Conservation (phyloP, 1,140 invertebrate species). For the Drosophila sp. region DNA sequence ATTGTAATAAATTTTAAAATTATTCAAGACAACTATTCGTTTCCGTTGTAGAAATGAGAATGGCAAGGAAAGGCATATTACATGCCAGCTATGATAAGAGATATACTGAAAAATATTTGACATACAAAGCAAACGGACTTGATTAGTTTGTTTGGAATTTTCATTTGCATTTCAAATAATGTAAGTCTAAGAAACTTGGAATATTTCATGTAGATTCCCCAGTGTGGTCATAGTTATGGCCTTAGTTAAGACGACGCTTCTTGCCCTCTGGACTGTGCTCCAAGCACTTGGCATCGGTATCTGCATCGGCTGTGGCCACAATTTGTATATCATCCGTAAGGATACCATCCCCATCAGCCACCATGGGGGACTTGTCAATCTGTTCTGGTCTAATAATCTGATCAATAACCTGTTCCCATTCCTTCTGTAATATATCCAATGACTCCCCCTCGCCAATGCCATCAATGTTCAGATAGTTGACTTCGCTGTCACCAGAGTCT, state of each 20-base stretch:
- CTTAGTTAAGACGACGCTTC: too few relatives aligned
- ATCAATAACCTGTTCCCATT: not conserved
- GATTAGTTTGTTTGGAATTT: too few relatives aligned
- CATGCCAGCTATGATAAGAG: too few relatives aligned
- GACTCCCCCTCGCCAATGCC: not conserved
- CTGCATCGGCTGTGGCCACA: not conserved
- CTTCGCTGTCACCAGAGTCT: not conserved
- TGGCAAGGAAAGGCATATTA: not conserved
- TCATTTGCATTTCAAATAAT: too few relatives aligned
- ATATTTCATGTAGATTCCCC: too few relatives aligned
- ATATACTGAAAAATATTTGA: too few relatives aligned
- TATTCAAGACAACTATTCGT: not conserved
- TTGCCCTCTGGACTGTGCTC: too few relatives aligned
- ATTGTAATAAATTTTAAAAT: not conserved
- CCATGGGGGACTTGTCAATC: not conserved
- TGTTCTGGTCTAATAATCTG: not conserved
- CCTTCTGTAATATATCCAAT: not conserved
- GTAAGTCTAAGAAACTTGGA: too few relatives aligned
- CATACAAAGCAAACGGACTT: too few relatives aligned
- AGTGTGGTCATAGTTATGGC: too few relatives aligned
- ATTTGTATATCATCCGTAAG: not conserved
- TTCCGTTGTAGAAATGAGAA: not conserved
- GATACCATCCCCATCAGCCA: not conserved
- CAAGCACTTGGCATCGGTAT: not conserved
- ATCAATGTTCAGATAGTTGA: not conserved